A percentile compares a stretch with the other conserved stretches of the same genome.
Evolutionary conservation across 53 echinoderm and acorn worm genomes (phyloP).

Genomic region (Holothuria scabra): DNA sequence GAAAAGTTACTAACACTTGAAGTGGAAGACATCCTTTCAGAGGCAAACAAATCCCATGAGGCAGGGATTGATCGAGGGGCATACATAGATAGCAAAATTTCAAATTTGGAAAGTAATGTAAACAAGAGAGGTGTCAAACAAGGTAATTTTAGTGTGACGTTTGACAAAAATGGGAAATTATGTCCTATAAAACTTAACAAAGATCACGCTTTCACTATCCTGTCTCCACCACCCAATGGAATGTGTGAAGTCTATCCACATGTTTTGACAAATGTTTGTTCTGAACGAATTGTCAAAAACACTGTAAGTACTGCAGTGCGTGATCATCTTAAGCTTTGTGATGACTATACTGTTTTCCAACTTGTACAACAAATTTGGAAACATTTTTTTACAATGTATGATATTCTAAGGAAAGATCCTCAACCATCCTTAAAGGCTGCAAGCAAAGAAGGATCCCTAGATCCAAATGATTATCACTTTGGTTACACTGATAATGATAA

Average conservation of each 20-base stretch:
- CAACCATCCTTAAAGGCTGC: background rate
- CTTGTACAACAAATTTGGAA: constrained; percentile 20
- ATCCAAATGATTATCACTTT: constrained; percentile 21
- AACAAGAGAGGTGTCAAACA: constrained; percentile 63
- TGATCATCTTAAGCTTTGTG: background rate
- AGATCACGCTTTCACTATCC: constrained; percentile 56
- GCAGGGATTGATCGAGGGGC: background rate
- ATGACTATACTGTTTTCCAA: background rate
- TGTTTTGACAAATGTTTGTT: constrained; percentile 46
- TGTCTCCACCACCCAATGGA: constrained; percentile 34
- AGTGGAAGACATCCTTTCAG: constrained; percentile 49
- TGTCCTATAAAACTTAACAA: constrained; percentile 59
- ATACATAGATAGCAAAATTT: background rate
- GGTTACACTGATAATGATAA: constrained; percentile 36
- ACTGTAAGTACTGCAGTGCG: background rate
- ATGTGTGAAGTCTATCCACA: constrained; percentile 35
- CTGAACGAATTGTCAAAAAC: background rate
- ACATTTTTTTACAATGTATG: constrained; percentile 26
- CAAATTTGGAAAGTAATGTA: constrained; percentile 48
- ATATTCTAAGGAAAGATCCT: constrained; percentile 4
- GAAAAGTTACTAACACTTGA: constrained; percentile 63
- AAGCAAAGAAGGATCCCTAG: constrained; percentile 22
- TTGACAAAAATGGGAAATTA: constrained; percentile 53
- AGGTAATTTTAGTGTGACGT: constrained; percentile 57
- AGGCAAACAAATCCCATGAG: constrained; percentile 38